Evolutionary conservation across 2,888 invertebrate species (phyloP).

Genomic region (Leptinotarsa peninsularis): DNA sequence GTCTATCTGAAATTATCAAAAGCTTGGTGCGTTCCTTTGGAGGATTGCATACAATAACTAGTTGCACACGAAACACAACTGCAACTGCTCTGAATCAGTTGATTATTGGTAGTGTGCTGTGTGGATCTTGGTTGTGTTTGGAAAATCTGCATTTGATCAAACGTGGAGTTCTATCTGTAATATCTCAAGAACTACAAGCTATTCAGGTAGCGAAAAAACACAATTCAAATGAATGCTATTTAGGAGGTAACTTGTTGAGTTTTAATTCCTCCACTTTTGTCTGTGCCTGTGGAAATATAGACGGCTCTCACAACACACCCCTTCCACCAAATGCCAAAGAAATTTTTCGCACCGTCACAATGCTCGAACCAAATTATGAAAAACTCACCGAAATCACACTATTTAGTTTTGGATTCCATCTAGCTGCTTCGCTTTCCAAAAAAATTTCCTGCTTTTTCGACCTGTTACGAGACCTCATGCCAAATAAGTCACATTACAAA

Average conservation of each 20-base stretch:
- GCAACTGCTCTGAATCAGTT: conserved; percentile 69
- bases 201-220: conserved; percentile 79
- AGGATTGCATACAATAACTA: conserved; percentile 73
- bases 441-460: conserved; percentile 82
- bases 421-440: conserved; percentile 77
- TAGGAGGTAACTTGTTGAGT: conserved; percentile 76
- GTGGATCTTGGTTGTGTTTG: conserved; percentile 87
- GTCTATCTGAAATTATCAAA: conserved; percentile 90
- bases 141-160: conserved; percentile 86
- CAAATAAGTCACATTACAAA: conserved; percentile 79
- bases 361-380: conserved; percentile 86
- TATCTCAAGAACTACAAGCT: conserved; percentile 82
- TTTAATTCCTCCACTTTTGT: conserved; percentile 81
- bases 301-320: conserved; percentile 74
- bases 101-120: conserved; percentile 82
- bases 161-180: conserved; percentile 81
- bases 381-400: conserved; percentile 85
- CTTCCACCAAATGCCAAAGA: conserved; percentile 85
- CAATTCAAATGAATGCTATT: conserved; percentile 72
- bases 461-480: conserved; percentile 69
- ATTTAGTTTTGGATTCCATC: conserved; percentile 80
- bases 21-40: conserved; percentile 87
- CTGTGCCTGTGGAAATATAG: conserved; percentile 75
- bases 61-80: conserved; percentile 82
- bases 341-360: conserved; percentile 82